These are phyloP conservation scores for Empidonax traillii DNA, from an alignment of 2,113 vertebrate species.

Conservation along the genomic window DNA sequence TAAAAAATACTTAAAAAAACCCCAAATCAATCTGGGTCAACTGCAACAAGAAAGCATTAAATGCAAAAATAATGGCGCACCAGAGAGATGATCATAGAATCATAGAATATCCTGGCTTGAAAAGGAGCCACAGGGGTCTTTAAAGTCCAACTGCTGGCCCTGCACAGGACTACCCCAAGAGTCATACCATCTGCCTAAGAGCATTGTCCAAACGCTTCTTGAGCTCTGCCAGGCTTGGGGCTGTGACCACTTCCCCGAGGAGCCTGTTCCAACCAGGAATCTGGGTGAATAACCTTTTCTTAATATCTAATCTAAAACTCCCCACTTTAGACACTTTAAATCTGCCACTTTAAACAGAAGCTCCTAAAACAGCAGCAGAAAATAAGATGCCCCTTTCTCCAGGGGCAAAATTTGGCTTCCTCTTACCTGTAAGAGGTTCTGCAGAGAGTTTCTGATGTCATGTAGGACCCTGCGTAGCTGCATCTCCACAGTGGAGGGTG, in stretches of 20 bases:
- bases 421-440: slow-evolving; percentile 89
- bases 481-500: slow-evolving; percentile 87
- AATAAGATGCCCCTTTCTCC: background rate
- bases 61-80: background rate
- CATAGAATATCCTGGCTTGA: background rate
- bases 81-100: background rate
- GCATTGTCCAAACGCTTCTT: background rate
- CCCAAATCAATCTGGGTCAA: background rate
- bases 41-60: background rate
- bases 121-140: background rate
- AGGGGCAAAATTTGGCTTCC: background rate
- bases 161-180: background rate
- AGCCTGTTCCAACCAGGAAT: background rate
- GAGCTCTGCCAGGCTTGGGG: background rate
- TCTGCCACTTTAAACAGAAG: background rate
- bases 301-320: background rate
- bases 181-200: background rate
- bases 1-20: background rate
- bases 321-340: background rate
- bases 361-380: background rate
- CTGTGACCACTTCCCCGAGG: background rate
- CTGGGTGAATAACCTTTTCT: background rate
- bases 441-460: slow-evolving; percentile 89
- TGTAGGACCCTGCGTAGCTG: slow-evolving; percentile 92
- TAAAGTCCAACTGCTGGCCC: background rate